phyloP scores from a whole-genome alignment of 2,113 vertebrate genomes.

The Toxotes chatareus region DNA sequence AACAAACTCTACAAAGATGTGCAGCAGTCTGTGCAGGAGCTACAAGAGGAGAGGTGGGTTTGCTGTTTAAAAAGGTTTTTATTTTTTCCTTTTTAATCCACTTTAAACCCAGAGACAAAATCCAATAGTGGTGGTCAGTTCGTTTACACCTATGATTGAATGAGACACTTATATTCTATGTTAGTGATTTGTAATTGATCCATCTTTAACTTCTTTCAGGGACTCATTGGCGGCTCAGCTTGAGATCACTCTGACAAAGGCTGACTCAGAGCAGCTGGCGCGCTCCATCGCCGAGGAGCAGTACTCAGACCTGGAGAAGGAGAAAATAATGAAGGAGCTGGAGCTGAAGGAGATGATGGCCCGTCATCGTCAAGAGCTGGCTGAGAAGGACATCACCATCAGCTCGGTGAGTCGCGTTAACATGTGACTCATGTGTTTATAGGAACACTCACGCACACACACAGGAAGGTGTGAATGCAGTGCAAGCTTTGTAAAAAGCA shows the following conservation, averaged over 20 bases:
- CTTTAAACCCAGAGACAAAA: neutral
- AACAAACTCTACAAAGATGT: conserved; percentile 95
- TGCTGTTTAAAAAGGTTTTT: neutral
- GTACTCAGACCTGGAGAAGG: conserved; percentile 98
- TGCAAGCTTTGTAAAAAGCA: neutral
- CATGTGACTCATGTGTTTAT: neutral
- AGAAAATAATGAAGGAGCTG: conserved; percentile 99
- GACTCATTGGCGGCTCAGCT: conserved; percentile 97
- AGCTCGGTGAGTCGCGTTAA: conserved; percentile 86
- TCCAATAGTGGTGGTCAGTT: neutral
- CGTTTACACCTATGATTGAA: neutral
- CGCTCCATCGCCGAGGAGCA: conserved; percentile 99
- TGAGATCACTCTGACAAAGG: conserved; percentile 97
- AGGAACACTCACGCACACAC: neutral
- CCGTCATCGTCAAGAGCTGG: conserved; percentile 94
- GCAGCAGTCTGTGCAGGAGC: conserved; percentile 94
- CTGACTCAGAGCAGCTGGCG: conserved; percentile 96
- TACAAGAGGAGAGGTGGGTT: conserved; percentile 94
- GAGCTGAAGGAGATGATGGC: conserved; percentile 99
- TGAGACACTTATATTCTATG: neutral
- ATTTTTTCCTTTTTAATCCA: neutral
- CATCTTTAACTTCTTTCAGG: conserved; percentile 76
- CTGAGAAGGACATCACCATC: conserved; percentile 96
- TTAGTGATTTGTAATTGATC: neutral
- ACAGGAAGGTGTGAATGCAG: neutral